Conservation (phyloP, 2,888 invertebrate species). For the Chalcis sispes region DNA sequence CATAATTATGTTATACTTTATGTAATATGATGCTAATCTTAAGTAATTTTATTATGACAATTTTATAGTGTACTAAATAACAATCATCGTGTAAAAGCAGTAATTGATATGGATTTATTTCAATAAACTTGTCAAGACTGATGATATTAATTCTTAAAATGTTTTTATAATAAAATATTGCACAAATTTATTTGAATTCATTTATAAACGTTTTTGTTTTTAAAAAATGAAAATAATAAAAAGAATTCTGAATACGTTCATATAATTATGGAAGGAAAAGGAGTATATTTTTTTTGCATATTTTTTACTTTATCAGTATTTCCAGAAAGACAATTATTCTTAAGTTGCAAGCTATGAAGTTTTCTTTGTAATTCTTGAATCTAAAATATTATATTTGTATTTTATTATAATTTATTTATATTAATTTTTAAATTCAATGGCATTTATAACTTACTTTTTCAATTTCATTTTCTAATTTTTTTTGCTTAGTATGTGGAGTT, state of each 20-base stretch:
- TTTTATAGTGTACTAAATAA: conserved; percentile 30
- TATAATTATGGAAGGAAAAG: conserved; percentile 10
- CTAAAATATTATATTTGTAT: conserved; percentile 34
- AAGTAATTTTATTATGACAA: conserved; percentile 15
- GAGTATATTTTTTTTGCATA: conserved; percentile 19
- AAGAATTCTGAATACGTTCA: neutral
- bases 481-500: conserved; percentile 22
- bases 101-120: conserved; percentile 45
- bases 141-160: conserved; percentile 7
- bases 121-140: conserved; percentile 49
- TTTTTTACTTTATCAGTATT: neutral
- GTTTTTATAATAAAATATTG: conserved; percentile 1
- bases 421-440: neutral
- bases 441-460: conserved; percentile 26
- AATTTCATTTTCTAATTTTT: conserved; percentile 30
- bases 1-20: conserved; percentile 12
- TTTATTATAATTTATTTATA: conserved; percentile 12
- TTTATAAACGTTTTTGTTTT: neutral
- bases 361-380: conserved; percentile 33
- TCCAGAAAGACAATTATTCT: conserved; percentile 6
- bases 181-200: neutral
- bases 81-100: conserved; percentile 19
- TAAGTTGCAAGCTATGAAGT: conserved; percentile 22
- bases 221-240: neutral
- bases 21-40: conserved; percentile 13